Evolutionary conservation across 2,797 vertebrate genomes (phyloP).

Genomic region (Allochrocebus solatus): DNA sequence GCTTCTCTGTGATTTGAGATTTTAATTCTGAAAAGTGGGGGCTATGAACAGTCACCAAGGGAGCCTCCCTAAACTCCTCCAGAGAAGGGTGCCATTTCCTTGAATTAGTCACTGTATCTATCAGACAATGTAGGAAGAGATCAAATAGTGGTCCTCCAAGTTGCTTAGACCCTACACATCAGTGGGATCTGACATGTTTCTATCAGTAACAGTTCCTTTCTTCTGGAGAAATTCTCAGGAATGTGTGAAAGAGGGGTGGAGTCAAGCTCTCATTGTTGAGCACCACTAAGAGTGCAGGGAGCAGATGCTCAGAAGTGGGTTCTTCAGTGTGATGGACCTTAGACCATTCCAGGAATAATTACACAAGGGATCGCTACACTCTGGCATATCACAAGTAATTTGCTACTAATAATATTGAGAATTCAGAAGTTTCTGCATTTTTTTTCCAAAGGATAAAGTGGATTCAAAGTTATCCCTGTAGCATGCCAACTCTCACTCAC

Average conservation of each 20-base stretch:
- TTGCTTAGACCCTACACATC: not conserved
- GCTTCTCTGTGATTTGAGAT: not conserved
- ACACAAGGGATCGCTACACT: not conserved
- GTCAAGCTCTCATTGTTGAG: not conserved
- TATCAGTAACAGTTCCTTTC: not conserved
- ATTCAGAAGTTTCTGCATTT: not conserved
- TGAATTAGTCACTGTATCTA: not conserved
- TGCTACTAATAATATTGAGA: not conserved
- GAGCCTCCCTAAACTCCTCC: not conserved
- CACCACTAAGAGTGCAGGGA: rapidly evolving
- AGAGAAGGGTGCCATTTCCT: not conserved
- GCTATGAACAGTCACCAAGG: not conserved
- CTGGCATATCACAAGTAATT: not conserved
- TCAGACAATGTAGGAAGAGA: not conserved
- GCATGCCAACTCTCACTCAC: not conserved
- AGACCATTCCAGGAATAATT: not conserved
- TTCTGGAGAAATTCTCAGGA: not conserved
- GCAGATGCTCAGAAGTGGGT: not conserved
- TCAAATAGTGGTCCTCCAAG: not conserved
- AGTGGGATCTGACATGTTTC: not conserved
- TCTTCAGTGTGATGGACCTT: not conserved
- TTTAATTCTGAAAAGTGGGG: not conserved
- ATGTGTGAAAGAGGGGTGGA: rapidly evolving
- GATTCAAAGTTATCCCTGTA: not conserved
- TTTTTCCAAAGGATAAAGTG: not conserved